A percentile compares a stretch with the other conserved stretches of the same genome.
Conservation (phyloP, 2,113 vertebrate genomes). For the Noctilio leporinus region DNA sequence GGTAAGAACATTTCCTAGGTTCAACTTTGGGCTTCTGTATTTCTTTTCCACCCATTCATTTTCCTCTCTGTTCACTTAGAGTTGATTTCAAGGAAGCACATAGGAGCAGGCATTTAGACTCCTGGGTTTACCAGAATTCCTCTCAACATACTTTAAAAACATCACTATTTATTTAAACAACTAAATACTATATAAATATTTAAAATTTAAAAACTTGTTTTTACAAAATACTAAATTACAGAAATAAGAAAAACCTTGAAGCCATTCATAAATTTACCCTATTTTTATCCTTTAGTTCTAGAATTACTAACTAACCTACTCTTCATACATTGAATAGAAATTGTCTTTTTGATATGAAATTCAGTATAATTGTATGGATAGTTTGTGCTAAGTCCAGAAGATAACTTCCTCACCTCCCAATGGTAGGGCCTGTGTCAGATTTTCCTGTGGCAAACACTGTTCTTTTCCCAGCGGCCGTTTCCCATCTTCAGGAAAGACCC, state of each 20-base stretch:
- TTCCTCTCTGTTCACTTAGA: not conserved
- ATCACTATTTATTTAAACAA: not conserved
- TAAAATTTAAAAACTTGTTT: not conserved
- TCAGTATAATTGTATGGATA: not conserved
- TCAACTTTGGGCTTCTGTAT: not conserved
- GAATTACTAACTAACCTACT: not conserved
- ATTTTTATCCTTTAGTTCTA: constrained; percentile 16
- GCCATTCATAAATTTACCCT: not conserved
- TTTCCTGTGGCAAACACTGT: not conserved
- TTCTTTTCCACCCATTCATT: not conserved
- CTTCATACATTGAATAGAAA: not conserved
- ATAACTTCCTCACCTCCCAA: not conserved
- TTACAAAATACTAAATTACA: not conserved
- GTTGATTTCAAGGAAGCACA: not conserved
- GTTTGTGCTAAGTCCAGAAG: not conserved
- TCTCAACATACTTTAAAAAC: not conserved
- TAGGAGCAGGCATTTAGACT: not conserved
- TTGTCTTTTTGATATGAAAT: not conserved
- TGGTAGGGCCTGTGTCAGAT: not conserved
- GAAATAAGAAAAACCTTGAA: not conserved
- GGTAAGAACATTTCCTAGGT: not conserved
- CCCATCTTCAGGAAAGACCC: not conserved
- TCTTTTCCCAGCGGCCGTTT: not conserved
- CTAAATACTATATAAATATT: not conserved
- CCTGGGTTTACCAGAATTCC: not conserved